Evolutionary conservation across 2,797 vertebrate genomes (phyloP), one percentile per base, ranked within the genome.

Genomic region (Cyprinodon diabolis): DNA sequence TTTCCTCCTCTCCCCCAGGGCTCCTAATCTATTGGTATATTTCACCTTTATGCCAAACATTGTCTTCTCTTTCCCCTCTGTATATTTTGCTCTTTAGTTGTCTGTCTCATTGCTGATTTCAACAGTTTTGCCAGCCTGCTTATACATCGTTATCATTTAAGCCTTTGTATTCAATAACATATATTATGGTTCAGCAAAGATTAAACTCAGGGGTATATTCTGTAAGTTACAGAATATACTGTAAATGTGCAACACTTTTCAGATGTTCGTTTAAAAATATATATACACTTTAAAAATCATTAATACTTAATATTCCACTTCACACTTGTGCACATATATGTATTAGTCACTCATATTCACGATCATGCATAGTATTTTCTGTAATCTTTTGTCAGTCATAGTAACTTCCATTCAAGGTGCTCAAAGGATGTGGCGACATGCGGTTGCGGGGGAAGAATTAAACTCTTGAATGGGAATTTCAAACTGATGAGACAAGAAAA

Each of bases 391-490:
- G 23, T 9, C 65, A 10, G 47, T 30, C 10, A 37, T 4, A 2
- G 15, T 40, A 51, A 55, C 35, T 40, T 68, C 66, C 56, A 52
- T 52, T 79, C 23, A 37, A 30, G 69, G 51, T 30, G 11, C 48
- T 56, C 55, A 74, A 35, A 35, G 19, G 19, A 48, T 30, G 40
- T 60, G 65, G 23, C 72, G 43, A 17, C 47, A 51, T 70, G 40
- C 66, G 55, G 49, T 23, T 56, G 6, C 40, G 76, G 56, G 45
- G 54, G 48, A 76, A 62, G 43, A 72, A 58, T 40, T n/a, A 56
- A 58, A 48, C 37, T 76, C 62, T 60, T 62, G 54, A 81, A 54
- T 62, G 55, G 62, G 58, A 14, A 23, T 43, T 5, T 79, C n/a
- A 17, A 63, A 30, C 40, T 2, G 9, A 56, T 10, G 37, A 30